A percentile compares a stretch with the other conserved stretches of the same genome.
Conservation (phyloP, 1,140 invertebrate genomes). For the Heliconius himera region DNA sequence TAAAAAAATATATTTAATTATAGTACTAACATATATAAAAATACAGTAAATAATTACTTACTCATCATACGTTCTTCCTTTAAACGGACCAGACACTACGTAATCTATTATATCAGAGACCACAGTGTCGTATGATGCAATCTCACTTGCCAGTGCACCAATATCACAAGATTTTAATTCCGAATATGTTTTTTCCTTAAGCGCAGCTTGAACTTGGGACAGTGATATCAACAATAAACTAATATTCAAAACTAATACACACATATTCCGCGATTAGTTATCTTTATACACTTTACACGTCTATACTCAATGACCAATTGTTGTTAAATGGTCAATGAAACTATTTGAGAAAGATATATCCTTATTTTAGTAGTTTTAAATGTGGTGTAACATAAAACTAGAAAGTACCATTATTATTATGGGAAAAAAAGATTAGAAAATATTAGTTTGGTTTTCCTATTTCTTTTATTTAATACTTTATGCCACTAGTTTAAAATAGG, state of each 20-base stretch:
- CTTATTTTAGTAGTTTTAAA: neutral
- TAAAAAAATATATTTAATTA: too few species aligned
- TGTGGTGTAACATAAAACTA: neutral
- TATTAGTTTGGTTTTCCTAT: too few species aligned
- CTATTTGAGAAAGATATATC: neutral
- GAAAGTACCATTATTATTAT: neutral
- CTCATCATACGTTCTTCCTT: constrained; percentile 62
- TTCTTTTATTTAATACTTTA: too few species aligned
- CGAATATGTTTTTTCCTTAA: constrained; percentile 42
- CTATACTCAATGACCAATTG: constrained; percentile 22
- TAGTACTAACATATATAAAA: too few species aligned
- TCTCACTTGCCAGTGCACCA: constrained; percentile 79
- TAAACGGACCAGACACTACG: constrained; percentile 80
- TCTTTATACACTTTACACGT: constrained; percentile 17
- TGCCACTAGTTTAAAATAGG: too few species aligned
- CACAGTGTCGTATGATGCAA: constrained; percentile 82
- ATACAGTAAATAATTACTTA: constrained; percentile 45
- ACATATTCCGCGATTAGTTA: constrained; percentile 21
- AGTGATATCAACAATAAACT: constrained; percentile 19
- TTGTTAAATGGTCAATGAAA: constrained; percentile 9
- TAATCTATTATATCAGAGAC: constrained; percentile 84
- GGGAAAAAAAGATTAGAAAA: too few species aligned
- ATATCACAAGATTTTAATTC: constrained; percentile 67
- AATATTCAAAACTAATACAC: constrained; percentile 13
- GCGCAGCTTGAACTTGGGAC: constrained; percentile 27